Evolutionary conservation across 2,797 vertebrate genomes (phyloP).

Genomic region (Syngnathus acus): DNA sequence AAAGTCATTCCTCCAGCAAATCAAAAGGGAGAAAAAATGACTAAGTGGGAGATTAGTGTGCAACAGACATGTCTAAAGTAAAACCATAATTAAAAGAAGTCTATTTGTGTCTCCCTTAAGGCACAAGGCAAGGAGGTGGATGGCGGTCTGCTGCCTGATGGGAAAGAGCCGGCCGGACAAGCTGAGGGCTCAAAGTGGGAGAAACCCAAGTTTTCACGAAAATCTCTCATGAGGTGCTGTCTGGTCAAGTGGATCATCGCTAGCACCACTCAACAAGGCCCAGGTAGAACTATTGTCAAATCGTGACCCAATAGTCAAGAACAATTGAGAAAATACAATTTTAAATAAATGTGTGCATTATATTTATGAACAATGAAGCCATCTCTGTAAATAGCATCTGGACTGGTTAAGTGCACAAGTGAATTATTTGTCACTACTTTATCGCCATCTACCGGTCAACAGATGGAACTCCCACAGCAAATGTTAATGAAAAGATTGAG

Average conservation of each 20-base stretch:
- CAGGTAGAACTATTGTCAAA: slow-evolving; percentile 63
- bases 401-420: not conserved
- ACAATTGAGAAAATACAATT: too few relatives aligned
- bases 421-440: not conserved
- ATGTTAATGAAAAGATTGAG: too few relatives aligned
- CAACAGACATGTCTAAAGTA: not conserved
- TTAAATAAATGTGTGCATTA: too few relatives aligned
- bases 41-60: not conserved
- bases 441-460: slow-evolving; percentile 43
- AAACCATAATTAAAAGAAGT: not conserved
- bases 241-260: slow-evolving; percentile 83
- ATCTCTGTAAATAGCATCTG: not conserved
- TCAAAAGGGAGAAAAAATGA: not conserved
- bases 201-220: slow-evolving; percentile 68
- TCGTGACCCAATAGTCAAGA: not conserved
- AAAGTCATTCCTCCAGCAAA: not conserved
- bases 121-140: slow-evolving; percentile 68
- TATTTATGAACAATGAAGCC: too few relatives aligned
- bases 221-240: slow-evolving; percentile 81
- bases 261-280: slow-evolving; percentile 72
- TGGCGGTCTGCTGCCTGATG: slow-evolving; percentile 70
- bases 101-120: slow-evolving; percentile 43
- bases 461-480: slow-evolving; percentile 5
- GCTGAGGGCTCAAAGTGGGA: slow-evolving; percentile 72
- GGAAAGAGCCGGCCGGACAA: slow-evolving; percentile 48